phyloP scores from a whole-genome alignment of 1,140 invertebrate species.

The Psix sp. region DNA sequence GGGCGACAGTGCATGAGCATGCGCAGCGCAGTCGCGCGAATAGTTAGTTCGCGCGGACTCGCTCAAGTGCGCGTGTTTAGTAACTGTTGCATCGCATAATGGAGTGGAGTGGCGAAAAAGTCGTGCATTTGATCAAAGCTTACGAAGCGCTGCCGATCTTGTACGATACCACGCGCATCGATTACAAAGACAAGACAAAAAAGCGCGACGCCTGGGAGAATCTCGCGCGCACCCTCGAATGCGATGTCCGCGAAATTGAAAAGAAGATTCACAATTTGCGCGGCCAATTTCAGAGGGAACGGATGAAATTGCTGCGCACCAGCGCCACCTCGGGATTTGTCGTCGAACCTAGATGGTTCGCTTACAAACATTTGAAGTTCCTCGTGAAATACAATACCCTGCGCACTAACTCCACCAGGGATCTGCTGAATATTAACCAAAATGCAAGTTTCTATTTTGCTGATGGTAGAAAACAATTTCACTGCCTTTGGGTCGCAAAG shows the following conservation, averaged over 20 bases:
- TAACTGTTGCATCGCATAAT: slow-evolving; percentile 56
- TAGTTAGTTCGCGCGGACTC: too few species aligned
- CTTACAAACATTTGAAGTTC: slow-evolving; percentile 47
- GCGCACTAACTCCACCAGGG: slow-evolving; percentile 12
- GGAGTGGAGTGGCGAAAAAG: slow-evolving; percentile 52
- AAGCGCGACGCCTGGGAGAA: slow-evolving; percentile 41
- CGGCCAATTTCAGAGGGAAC: slow-evolving; percentile 45
- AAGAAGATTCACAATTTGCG: slow-evolving; percentile 52
- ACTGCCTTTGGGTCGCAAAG: too few species aligned
- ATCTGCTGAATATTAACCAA: slow-evolving; percentile 19
- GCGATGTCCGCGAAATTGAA: slow-evolving; percentile 45
- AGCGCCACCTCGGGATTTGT: slow-evolving; percentile 44
- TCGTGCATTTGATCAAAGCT: slow-evolving; percentile 36
- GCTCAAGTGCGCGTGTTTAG: slow-evolving; percentile 52
- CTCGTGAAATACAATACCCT: slow-evolving; percentile 40
- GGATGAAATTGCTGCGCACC: slow-evolving; percentile 32
- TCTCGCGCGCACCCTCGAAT: slow-evolving; percentile 35
- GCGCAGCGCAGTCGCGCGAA: too few species aligned
- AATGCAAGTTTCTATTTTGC: slow-evolving; percentile 30
- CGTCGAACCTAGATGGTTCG: slow-evolving; percentile 50
- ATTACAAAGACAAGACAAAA: slow-evolving; percentile 47
- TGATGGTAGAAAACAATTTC: too few species aligned
- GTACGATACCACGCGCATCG: slow-evolving; percentile 52
- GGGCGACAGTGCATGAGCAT: too few species aligned
- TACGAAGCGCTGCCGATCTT: slow-evolving; percentile 42